Conservation (phyloP, 2,888 invertebrate genomes). For the Lysandra bellargus region DNA sequence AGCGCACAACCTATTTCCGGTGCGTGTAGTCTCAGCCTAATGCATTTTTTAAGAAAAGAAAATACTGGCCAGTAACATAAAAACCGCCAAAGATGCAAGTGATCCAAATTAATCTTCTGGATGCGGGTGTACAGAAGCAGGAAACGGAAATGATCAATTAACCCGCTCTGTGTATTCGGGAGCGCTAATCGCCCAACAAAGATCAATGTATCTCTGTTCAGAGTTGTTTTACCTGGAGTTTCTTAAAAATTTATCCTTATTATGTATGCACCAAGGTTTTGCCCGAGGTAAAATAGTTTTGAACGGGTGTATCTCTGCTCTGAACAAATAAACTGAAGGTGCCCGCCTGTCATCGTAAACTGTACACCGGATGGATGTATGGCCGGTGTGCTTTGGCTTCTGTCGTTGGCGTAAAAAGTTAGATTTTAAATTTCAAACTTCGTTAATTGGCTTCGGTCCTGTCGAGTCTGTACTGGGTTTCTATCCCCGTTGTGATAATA, state of each 20-base stretch:
- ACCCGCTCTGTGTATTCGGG: constrained; percentile 37
- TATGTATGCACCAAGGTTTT: neutral
- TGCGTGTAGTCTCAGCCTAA: no score
- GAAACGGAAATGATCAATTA: constrained; percentile 44
- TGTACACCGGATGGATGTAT: constrained; percentile 23
- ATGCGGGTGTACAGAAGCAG: constrained; percentile 35
- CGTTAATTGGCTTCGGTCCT: neutral
- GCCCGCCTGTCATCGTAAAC: constrained; percentile 26
- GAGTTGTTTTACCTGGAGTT: neutral
- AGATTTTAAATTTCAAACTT: neutral
- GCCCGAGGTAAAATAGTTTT: neutral
- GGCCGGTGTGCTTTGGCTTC: constrained; percentile 18
- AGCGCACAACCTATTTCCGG: no score
- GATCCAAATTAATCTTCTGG: constrained; percentile 5
- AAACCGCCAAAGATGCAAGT: neutral
- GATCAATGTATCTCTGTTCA: constrained; percentile 37
- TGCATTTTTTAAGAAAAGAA: no score
- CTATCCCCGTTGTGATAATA: no score
- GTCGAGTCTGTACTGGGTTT: no score
- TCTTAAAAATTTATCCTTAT: neutral
- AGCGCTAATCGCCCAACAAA: constrained; percentile 41
- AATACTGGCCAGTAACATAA: neutral
- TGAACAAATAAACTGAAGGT: constrained; percentile 27
- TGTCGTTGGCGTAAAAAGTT: constrained; percentile 32
- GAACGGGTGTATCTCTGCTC: constrained; percentile 34